Conservation (phyloP, 1,140 invertebrate genomes). For the Venturia canescens region DNA sequence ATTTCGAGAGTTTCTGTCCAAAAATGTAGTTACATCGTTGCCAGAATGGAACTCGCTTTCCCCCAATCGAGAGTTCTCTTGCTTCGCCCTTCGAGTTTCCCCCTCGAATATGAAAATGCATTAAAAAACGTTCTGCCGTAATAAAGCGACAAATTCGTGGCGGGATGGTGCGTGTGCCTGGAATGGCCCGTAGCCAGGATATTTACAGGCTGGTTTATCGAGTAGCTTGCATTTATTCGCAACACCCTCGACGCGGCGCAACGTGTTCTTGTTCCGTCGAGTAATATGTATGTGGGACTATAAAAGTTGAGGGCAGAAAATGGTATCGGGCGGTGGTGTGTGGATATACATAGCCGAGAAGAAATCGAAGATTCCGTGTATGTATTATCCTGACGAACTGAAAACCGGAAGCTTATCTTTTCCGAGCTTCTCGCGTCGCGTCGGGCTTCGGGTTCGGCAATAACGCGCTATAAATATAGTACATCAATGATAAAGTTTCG, state of each 20-base stretch:
- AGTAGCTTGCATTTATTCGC: constrained; percentile 9
- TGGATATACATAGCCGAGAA: neutral
- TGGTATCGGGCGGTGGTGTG: neutral
- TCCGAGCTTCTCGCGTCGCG: neutral
- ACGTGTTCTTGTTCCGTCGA: constrained; percentile 13
- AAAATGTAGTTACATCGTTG: too few relatives aligned
- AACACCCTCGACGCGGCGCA: neutral
- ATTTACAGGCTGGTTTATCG: constrained; percentile 25
- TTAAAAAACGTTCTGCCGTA: too few relatives aligned
- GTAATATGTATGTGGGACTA: neutral
- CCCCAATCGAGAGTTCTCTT: too few relatives aligned
- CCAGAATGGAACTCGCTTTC: too few relatives aligned
- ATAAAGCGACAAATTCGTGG: neutral
- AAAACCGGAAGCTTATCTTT: constrained; percentile 42
- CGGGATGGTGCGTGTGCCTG: neutral
- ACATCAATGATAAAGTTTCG: constrained; percentile 36
- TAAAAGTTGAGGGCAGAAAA: neutral
- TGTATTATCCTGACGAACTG: neutral
- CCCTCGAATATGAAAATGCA: neutral
- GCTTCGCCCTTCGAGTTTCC: too few relatives aligned
- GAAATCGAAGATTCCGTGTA: constrained; percentile 12
- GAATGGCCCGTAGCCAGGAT: neutral
- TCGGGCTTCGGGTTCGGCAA: neutral
- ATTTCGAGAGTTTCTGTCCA: too few relatives aligned
- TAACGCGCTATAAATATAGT: constrained; percentile 4